phyloP scores from a whole-genome alignment of 64 coral and sea anemone species.

The Acropora yongei region DNA sequence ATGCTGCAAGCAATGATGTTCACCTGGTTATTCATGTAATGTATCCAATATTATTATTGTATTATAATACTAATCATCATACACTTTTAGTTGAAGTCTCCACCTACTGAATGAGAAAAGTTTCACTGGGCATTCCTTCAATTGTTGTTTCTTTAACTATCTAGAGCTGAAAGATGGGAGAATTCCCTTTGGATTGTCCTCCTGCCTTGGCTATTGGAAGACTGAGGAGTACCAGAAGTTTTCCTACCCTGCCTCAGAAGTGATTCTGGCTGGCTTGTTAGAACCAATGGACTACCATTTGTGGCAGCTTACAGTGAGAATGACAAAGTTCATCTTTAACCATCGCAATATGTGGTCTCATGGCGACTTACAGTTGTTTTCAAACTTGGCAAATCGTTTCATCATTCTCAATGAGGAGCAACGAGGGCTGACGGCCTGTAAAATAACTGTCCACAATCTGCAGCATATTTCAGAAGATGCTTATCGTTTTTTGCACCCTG shows the following conservation, averaged over 20 bases:
- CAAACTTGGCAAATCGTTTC: constrained; percentile 1
- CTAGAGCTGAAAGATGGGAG: constrained; percentile 34
- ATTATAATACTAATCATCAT: neutral
- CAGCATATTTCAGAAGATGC: constrained; percentile 46
- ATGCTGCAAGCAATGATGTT: neutral
- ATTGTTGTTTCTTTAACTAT: neutral
- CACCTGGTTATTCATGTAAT: neutral
- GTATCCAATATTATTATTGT: neutral
- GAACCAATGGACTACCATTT: constrained; percentile 47
- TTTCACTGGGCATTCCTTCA: neutral
- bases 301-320: constrained; percentile 30
- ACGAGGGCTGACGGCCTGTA: constrained; percentile 3
- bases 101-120: too few relatives aligned
- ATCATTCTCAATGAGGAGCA: constrained; percentile 28
- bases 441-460: constrained; percentile 39
- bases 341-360: neutral
- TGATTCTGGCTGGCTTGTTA: constrained; percentile 29
- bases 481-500: neutral
- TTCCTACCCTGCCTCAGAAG: constrained; percentile 10
- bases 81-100: neutral
- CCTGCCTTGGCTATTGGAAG: constrained; percentile 21
- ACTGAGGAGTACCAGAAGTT: constrained; percentile 38
- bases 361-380: constrained; percentile 22
- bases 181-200: neutral
- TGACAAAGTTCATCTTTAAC: constrained; percentile 53